Evolutionary conservation across 1,140 invertebrate species (phyloP), one percentile per base, ranked within the genome.

Genomic region (Plodia interpunctella): DNA sequence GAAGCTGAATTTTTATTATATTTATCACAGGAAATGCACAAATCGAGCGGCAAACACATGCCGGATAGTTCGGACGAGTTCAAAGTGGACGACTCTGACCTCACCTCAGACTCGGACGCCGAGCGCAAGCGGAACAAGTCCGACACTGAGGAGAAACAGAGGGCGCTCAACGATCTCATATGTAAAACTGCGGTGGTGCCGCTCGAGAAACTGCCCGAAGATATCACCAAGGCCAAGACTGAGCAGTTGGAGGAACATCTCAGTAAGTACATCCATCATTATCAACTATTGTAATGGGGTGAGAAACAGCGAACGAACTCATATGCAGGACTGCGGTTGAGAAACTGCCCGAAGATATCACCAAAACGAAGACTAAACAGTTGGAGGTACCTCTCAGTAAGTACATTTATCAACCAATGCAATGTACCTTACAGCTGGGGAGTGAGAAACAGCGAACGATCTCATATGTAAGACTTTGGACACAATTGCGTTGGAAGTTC

Each of bases 11-110:
- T n/a, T n/a, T n/a, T n/a, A n/a, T 51, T 21, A 49, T 6, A 49
- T 49, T 49, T 49, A 4, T n/a, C 25, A 15, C 68, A 90, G 90
- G 90, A 90, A 69, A 84, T 87, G 74, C 88, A 90, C 74, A 90
- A 90, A 54, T 88, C 88, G 5, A 89, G 86, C 72, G 90, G 90
- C 55, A 90, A 90, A 56, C 90, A 90, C 76, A 90, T 90, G 88
- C 69, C 79, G 55, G 88, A 90, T 66, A 90, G 90, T 55, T 90
- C 90, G 2, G 90, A 90, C 71, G 90, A 90, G 74, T 90, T 89
- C 74, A 88, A 85, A 54, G 62, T 85, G 15, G 76, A 78, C 25
- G 71, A 79, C 13, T 78, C 76, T 9, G 80, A 83, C 21, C 32
- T 64, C 6, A 61, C 68, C 1, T 81, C 83, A 0, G 78, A 76